Evolutionary conservation across 1,140 invertebrate genomes (phyloP).

Genomic region (Drosophila leontia): DNA sequence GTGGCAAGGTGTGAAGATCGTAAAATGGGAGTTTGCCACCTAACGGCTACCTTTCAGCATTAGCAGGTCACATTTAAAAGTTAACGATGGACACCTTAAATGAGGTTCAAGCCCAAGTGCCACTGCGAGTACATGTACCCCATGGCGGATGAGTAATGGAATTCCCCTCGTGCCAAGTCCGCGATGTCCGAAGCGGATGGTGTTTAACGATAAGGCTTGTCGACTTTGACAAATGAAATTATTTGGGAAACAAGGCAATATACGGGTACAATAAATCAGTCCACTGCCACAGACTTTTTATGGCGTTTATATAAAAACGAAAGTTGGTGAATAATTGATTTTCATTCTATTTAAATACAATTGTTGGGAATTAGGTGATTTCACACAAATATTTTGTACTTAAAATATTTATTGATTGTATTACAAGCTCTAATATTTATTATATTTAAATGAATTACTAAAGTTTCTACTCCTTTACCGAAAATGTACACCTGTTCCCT

Average conservation of each 20-base stretch:
- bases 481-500: not conserved
- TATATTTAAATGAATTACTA: not conserved
- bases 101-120: slow-evolving; percentile 9
- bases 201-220: slow-evolving; percentile 18
- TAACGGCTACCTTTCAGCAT: slow-evolving; percentile 5
- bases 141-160: slow-evolving; percentile 42
- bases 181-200: slow-evolving; percentile 7
- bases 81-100: slow-evolving; percentile 18
- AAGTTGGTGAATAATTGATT: not conserved
- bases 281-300: slow-evolving; percentile 7
- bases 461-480: not conserved
- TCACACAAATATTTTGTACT: not conserved
- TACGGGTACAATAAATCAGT: slow-evolving; percentile 30
- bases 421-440: not conserved
- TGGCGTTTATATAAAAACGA: not conserved
- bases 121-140: slow-evolving; percentile 10
- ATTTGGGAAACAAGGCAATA: slow-evolving; percentile 12
- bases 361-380: not conserved
- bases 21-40: not conserved
- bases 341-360: not conserved
- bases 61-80: slow-evolving; percentile 12
- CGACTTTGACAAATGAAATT: slow-evolving; percentile 39
- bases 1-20: slow-evolving; percentile 3
- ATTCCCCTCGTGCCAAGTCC: slow-evolving; percentile 32
- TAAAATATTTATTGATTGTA: not conserved